Evolutionary conservation across 2,113 vertebrate species (phyloP).

Genomic region (Ranitomeya imitator): DNA sequence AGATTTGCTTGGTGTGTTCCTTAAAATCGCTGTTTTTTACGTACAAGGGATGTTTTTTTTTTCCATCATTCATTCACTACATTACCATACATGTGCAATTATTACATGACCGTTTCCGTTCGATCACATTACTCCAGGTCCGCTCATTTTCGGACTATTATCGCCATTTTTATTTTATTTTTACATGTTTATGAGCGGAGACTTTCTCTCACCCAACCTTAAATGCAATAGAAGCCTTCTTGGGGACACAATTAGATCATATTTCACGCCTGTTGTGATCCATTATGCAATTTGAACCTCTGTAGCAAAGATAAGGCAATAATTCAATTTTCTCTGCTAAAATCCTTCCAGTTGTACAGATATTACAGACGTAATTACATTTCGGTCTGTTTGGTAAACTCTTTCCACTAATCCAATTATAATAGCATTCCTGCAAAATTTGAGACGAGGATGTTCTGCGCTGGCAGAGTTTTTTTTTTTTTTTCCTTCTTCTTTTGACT

Average conservation of each 20-base stretch:
- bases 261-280: constrained; percentile 7
- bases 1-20: neutral
- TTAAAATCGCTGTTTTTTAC: neutral
- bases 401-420: constrained; percentile 29
- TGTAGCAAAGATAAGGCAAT: constrained; percentile 3
- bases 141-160: neutral
- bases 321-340: constrained; percentile 19
- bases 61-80: neutral
- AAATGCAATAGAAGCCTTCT: constrained; percentile 9
- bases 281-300: constrained; percentile 7
- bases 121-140: neutral
- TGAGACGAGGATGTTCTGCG: neutral
- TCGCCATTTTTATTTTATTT: neutral
- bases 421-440: constrained; percentile 14
- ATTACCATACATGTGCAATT: neutral
- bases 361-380: constrained; percentile 39
- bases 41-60: neutral
- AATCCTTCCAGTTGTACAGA: constrained; percentile 25
- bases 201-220: neutral
- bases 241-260: neutral
- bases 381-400: constrained; percentile 29
- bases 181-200: too few species aligned
- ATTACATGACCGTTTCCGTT: neutral
- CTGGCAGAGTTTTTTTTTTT: neutral
- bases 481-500: neutral